Evolutionary conservation across 2,888 invertebrate species (phyloP).

Genomic region (Synanthedon tipuliformis): DNA sequence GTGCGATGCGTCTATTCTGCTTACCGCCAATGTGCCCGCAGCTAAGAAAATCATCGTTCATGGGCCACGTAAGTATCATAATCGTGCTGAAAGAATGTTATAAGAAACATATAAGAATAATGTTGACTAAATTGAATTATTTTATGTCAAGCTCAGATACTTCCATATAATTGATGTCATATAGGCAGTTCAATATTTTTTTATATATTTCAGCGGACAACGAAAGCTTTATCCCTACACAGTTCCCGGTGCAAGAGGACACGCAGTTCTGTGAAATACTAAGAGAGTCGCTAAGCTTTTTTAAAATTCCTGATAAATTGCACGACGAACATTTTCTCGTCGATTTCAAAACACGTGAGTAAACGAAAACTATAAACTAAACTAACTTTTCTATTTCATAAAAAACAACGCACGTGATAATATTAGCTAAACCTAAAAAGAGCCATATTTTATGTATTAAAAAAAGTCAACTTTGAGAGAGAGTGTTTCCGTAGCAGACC

Average conservation of each 20-base stretch:
- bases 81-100: too few relatives aligned
- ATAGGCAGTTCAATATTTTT: not conserved
- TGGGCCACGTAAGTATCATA: constrained; percentile 75
- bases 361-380: not conserved
- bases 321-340: constrained; percentile 95
- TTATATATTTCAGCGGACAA: constrained; percentile 74
- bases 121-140: not conserved
- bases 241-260: constrained; percentile 98
- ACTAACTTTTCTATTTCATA: not conserved
- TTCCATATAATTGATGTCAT: too few relatives aligned
- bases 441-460: too few relatives aligned
- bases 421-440: not conserved
- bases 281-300: constrained; percentile 96
- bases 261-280: constrained; percentile 95
- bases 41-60: constrained; percentile 99
- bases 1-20: constrained; percentile 96
- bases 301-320: constrained; percentile 91
- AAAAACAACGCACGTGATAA: not conserved
- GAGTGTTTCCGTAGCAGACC: not conserved
- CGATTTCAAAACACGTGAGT: constrained; percentile 96
- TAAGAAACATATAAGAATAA: too few relatives aligned
- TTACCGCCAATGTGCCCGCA: constrained; percentile 98
- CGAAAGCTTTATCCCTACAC: constrained; percentile 95
- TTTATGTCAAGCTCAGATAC: too few relatives aligned
- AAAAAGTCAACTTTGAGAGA: too few relatives aligned